Evolutionary conservation across 1,140 invertebrate species (phyloP).

Genomic region (Lineus longissimus): DNA sequence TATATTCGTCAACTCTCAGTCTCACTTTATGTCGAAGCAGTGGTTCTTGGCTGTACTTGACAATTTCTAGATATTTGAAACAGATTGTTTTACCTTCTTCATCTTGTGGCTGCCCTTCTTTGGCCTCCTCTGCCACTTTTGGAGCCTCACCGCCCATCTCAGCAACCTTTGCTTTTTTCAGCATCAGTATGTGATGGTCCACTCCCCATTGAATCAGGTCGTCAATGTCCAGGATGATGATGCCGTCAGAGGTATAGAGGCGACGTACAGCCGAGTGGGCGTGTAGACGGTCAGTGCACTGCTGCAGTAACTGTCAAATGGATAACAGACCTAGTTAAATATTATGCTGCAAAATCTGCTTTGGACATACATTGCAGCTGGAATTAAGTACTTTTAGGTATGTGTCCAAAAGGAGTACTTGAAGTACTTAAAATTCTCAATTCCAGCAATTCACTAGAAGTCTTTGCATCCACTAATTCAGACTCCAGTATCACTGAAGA

Average conservation of each 20-base stretch:
- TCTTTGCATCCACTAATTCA: too few species aligned
- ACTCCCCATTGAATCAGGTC: conserved; percentile 46
- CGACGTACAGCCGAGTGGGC: conserved; percentile 40
- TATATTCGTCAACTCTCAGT: too few species aligned
- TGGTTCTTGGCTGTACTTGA: too few species aligned
- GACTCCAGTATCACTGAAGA: too few species aligned
- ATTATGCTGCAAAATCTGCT: neutral
- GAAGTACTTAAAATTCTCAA: too few species aligned
- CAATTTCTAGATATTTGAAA: too few species aligned
- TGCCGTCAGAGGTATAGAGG: conserved; percentile 48
- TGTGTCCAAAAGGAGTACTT: too few species aligned
- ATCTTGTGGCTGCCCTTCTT: conserved; percentile 10
- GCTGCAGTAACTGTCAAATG: conserved; percentile 40
- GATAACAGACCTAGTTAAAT: neutral
- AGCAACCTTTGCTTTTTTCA: conserved; percentile 23
- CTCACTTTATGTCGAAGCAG: too few species aligned
- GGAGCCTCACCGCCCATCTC: conserved; percentile 24
- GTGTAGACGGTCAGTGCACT: conserved; percentile 42
- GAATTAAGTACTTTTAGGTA: too few species aligned
- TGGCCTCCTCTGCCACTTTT: conserved; percentile 8
- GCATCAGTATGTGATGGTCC: conserved; percentile 35
- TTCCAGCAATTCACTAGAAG: too few species aligned
- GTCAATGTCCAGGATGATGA: conserved; percentile 43
- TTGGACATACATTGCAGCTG: too few species aligned
- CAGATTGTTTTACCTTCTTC: too few species aligned